Conservation (phyloP, 2,113 vertebrate genomes). For the Xiphorhynchus elegans region DNA sequence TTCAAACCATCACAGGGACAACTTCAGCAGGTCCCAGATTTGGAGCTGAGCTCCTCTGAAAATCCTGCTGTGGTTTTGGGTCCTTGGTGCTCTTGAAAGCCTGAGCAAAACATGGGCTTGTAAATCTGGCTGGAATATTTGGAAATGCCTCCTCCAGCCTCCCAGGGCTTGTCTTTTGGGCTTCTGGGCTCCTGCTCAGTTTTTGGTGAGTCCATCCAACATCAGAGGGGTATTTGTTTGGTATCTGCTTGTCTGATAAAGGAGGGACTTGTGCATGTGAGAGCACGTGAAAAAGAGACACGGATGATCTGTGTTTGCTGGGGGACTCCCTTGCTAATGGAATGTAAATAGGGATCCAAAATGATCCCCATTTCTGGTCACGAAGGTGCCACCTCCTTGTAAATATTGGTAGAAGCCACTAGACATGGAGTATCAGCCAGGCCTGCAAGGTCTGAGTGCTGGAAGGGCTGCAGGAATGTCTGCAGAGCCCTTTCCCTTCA, state of each 20-base stretch:
- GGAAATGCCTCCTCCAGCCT: background rate
- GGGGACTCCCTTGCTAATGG: background rate
- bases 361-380: background rate
- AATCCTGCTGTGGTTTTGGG: background rate
- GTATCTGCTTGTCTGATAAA: background rate
- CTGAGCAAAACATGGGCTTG: background rate
- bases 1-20: background rate
- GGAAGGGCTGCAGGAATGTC: background rate
- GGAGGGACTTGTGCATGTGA: background rate
- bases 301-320: background rate
- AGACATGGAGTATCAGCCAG: background rate
- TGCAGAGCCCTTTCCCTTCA: background rate
- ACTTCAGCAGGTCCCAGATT: accelerated
- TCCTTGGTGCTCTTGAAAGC: background rate
- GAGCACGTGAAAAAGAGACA: background rate
- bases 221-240: background rate
- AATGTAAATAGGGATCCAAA: background rate
- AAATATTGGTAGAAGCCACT: background rate
- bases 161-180: background rate
- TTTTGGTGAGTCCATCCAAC: background rate
- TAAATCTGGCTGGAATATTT: accelerated
- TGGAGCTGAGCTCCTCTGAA: background rate
- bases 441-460: background rate
- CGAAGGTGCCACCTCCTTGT: constrained; percentile 3
- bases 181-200: background rate